Evolutionary conservation across 2,888 invertebrate species (phyloP).

Genomic region (Diplolepis rosae): DNA sequence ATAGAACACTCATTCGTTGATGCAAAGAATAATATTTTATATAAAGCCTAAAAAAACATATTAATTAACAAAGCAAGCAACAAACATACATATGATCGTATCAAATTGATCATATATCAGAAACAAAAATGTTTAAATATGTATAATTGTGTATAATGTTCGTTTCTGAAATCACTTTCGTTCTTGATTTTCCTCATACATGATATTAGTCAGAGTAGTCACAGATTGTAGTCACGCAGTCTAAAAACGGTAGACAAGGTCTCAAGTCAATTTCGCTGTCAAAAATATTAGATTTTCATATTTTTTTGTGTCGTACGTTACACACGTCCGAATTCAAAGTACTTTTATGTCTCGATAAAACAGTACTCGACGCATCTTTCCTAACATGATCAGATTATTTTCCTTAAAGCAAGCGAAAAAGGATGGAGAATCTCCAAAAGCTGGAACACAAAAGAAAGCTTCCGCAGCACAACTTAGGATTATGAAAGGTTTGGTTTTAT

Average conservation of each 20-base stretch:
- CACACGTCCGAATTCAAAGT: slow-evolving; percentile 35
- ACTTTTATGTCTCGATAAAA: slow-evolving; percentile 45
- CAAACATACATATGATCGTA: no score
- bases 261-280: neutral
- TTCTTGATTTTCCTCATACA: neutral
- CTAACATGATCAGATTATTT: slow-evolving; percentile 96
- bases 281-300: slow-evolving; percentile 13
- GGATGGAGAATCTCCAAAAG: slow-evolving; percentile 91
- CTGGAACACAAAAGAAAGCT: slow-evolving; percentile 90
- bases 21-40: no score
- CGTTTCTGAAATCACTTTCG: no score
- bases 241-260: neutral
- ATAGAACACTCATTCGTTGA: no score
- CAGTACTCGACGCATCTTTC: slow-evolving; percentile 42
- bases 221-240: neutral
- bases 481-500: slow-evolving; percentile 86
- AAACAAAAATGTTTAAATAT: no score
- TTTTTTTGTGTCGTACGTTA: slow-evolving; percentile 44
- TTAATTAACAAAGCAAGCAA: no score
- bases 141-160: no score
- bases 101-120: no score
- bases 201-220: neutral
- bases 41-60: no score
- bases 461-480: slow-evolving; percentile 98
- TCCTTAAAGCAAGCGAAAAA: slow-evolving; percentile 98